Evolutionary conservation across 1,140 invertebrate species (phyloP).

Genomic region (Caerostris extrusa): DNA sequence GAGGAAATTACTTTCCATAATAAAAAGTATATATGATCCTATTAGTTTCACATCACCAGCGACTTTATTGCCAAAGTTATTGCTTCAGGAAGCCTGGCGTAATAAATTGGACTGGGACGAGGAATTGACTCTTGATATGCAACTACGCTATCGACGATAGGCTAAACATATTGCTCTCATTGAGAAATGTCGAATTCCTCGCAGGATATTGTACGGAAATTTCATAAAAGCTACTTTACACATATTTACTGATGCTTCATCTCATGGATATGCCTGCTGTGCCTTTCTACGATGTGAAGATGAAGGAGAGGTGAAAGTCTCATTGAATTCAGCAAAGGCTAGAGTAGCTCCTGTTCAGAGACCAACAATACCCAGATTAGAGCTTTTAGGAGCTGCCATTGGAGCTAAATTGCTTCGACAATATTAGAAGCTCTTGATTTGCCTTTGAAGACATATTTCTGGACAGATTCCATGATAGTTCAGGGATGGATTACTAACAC

Average conservation of each 20-base stretch:
- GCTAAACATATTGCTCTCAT: slow-evolving; percentile 6
- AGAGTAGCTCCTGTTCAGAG: slow-evolving; percentile 9
- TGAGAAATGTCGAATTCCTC: background rate
- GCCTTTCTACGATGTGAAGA: slow-evolving; percentile 45
- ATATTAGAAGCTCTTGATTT: background rate
- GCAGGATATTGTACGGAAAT: slow-evolving; percentile 12
- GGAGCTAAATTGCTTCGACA: background rate
- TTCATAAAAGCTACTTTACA: background rate
- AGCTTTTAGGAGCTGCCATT: background rate
- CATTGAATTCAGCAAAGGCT: background rate
- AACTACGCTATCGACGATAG: background rate
- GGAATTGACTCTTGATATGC: background rate
- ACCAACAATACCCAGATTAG: background rate
- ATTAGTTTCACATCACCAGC: slow-evolving; percentile 21
- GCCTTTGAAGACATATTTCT: background rate
- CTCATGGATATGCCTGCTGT: background rate
- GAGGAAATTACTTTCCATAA: background rate
- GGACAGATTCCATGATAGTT: background rate
- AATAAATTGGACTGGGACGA: slow-evolving; percentile 29
- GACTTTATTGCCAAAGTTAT: slow-evolving; percentile 13
- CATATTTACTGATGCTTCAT: slow-evolving; percentile 27
- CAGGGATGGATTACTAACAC: slow-evolving; percentile 12
- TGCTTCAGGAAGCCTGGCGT: slow-evolving; percentile 37
- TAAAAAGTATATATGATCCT: slow-evolving; percentile 30
- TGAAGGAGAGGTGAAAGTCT: background rate